These are phyloP conservation scores for Hydropotes inermis DNA, from an alignment of 2,113 vertebrate species.

Conservation along the genomic window DNA sequence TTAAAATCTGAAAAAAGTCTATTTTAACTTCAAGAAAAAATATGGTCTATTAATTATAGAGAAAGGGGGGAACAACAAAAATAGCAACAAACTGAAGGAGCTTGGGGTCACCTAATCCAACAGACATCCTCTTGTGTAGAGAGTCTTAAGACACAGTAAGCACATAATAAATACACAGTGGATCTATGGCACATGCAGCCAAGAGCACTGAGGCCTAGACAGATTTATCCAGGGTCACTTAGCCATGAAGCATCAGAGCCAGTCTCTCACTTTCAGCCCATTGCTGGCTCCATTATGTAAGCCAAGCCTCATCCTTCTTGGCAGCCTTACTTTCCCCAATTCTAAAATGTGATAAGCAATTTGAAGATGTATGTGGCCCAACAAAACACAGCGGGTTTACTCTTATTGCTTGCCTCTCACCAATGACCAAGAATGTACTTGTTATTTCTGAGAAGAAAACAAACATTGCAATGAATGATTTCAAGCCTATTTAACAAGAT, in stretches of 20 bases:
- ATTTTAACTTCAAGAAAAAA: not conserved
- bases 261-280: not conserved
- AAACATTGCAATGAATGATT: not conserved
- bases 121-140: accelerated
- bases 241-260: not conserved
- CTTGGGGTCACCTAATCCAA: not conserved
- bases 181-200: accelerated
- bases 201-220: not conserved
- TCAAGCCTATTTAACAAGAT: not conserved
- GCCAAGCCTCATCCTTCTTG: not conserved
- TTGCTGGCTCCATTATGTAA: not conserved
- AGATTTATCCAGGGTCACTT: no score
- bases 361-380: not conserved
- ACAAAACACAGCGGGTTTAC: not conserved
- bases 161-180: not conserved
- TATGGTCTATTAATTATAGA: not conserved
- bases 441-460: not conserved
- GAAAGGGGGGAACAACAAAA: not conserved
- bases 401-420: not conserved
- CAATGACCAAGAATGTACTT: not conserved
- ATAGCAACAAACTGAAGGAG: not conserved
- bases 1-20: not conserved
- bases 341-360: not conserved
- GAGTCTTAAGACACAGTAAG: not conserved
- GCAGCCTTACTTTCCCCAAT: not conserved